Evolutionary conservation across 2,888 invertebrate genomes (phyloP), one percentile per base, ranked within the genome.

Genomic region (Drosophila flavopinicola): DNA sequence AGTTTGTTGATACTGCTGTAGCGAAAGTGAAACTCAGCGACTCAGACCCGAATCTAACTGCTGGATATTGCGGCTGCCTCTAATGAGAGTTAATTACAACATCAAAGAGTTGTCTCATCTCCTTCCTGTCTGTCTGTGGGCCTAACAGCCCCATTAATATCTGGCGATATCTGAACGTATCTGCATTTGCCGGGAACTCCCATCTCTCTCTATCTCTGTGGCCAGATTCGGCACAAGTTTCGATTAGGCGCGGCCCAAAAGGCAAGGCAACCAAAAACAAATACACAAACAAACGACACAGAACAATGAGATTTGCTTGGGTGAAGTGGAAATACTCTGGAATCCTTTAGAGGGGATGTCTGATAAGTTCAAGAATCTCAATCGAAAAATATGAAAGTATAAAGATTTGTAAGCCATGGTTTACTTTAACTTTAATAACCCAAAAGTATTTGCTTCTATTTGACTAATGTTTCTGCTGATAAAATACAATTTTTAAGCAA

Each of bases 71-170:
- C 29, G 37, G 20, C 67, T 58, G 63, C n/a, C 76, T 76, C 83
- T 82, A 86, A 86, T 82, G 79, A 87, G 87, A 87, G 67, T 85
- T 87, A 82, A 82, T 87, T 82, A 87, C 82, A 82, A 83, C 83
- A 85, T 87, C 83, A 82, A 85, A 85, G 65, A 39, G 25, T 10
- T 48, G 60, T 56, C 39, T 51, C 17, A 4, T 37, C 17, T 35
- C 17, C 4, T 20, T 20, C 20, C 20, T 20, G 20, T 17, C 35
- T 17, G 4, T 35, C 35, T 23, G 15, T 35, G n/a, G 23, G 24
- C 44, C 37, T 24, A 24, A 17, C 44, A 20, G 15, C 45, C 29
- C 29, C 54, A 20, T 59, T 65, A 54, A 49, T 60, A 67, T 49
- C n/a, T 29, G 24, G 35, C 38, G 32, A 61, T 68, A 75, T 47